Evolutionary conservation across 2,113 vertebrate genomes (phyloP), one percentile per base, ranked within the genome.

Genomic region (Columbina picui): DNA sequence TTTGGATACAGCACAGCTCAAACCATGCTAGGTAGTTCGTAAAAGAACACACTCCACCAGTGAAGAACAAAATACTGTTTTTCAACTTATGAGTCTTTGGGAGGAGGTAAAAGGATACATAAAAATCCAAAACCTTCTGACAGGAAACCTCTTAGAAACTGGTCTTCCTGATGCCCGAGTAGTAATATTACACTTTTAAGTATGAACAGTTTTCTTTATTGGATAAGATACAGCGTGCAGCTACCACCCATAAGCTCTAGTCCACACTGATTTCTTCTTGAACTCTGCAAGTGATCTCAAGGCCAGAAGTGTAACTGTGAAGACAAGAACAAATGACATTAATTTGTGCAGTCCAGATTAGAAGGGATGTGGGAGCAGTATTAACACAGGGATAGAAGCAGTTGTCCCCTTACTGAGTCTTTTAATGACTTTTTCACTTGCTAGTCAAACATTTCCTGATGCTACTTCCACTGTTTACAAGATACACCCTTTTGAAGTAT

Each of bases 211-310:
- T 79, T 91, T 87, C 56, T 94, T 81, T 53, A 73, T 7, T 63
- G 59, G 38, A 5, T 70, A 73, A 81, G 77, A 73, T 32, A 55
- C 0, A 1, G 29, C 21, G 12, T 21, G 17, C 61, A 91, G 63
- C 94, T 98, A 98, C 98, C 99, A 99, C 41, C 99, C 98, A 27
- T 98, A 99, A 1, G 98, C 99, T 97, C 98, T 98, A 89, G 99
- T 99, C 99, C 99, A 99, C 26, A 99, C 96, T 0, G 97, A 98
- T 93, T 99, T 99, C 98, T 99, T 99, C 98, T 98, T 99, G 96
- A 99, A 99, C 92, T 99, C 99, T 6, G 98, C 63, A 27, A 98
- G 96, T 74, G 97, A 97, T 79, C 97, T 98, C 94, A 99, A 95
- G 52, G 98, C 97, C 87, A 99, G 75, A 64, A 99, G 97, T 4